Evolutionary conservation across 23 tunicate species (phyloP).

Genomic region (Trididemnum miniatum): DNA sequence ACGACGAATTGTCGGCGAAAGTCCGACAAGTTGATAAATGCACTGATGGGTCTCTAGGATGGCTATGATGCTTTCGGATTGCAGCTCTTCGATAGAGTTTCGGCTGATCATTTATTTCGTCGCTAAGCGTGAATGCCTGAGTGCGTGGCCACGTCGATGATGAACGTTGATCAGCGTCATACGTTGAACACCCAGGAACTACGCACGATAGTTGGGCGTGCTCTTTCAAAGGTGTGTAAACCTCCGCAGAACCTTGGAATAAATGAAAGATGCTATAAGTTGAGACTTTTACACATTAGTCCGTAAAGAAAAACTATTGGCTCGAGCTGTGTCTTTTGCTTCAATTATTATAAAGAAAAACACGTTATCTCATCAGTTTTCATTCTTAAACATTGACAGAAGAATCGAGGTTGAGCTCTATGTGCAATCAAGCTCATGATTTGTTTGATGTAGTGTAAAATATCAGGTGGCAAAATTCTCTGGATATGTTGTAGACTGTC

Average conservation of each 20-base stretch:
- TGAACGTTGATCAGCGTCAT: neutral
- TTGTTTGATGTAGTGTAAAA: too few species aligned
- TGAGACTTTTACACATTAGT: too few species aligned
- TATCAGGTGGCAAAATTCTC: too few species aligned
- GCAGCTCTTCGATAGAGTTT: slow-evolving; percentile 28
- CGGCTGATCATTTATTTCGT: neutral
- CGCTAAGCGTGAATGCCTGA: neutral
- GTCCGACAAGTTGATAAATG: slow-evolving; percentile 9
- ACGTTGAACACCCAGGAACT: neutral
- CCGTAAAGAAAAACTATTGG: too few species aligned
- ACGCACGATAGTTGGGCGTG: neutral
- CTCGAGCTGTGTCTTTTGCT: too few species aligned
- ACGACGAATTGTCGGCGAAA: neutral
- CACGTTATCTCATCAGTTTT: too few species aligned
- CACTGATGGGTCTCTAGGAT: slow-evolving; percentile 23
- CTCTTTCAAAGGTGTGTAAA: neutral
- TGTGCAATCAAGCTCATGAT: too few species aligned
- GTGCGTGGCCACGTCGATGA: slow-evolving; percentile 33
- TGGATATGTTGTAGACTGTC: too few species aligned
- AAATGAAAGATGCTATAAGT: too few species aligned
- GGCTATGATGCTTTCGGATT: slow-evolving; percentile 57
- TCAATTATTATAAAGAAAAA: too few species aligned
- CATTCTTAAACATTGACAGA: too few species aligned
- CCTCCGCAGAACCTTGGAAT: neutral
- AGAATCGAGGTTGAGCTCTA: too few species aligned